A percentile compares a stretch with the other conserved stretches of the same genome.
These are phyloP conservation scores for Acrocephalus scirpaceus DNA, from an alignment of 2,797 vertebrate genomes.

Conservation along the genomic window DNA sequence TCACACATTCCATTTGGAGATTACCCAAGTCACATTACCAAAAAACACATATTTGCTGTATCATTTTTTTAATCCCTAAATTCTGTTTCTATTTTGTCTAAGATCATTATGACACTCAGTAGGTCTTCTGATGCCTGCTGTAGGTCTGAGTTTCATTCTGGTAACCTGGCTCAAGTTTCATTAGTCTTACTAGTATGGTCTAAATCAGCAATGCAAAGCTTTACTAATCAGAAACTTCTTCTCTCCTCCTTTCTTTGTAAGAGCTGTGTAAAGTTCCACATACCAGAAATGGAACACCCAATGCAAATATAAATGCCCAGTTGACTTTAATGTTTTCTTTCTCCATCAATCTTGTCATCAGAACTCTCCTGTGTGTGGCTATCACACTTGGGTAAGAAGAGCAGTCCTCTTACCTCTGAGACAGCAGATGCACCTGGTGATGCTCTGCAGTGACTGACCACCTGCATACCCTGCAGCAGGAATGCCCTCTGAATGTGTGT, in stretches of 20 bases:
- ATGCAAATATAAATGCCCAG: background rate
- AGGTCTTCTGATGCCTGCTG: background rate
- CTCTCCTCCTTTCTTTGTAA: background rate
- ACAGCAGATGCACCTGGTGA: background rate
- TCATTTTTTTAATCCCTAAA: background rate
- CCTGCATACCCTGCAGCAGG: background rate
- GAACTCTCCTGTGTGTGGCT: background rate
- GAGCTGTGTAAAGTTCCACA: background rate
- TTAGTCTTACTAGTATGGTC: background rate
- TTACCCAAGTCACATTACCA: background rate
- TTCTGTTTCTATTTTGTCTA: background rate
- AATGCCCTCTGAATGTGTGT: background rate
- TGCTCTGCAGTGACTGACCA: background rate
- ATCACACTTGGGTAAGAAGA: background rate
- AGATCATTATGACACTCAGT: background rate
- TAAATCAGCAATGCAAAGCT: background rate
- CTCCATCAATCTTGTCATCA: background rate
- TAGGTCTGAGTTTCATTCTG: background rate
- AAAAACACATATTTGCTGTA: background rate
- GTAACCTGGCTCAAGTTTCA: background rate
- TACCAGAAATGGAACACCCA: slow-evolving; percentile 19
- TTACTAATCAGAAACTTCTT: background rate
- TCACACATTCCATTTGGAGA: background rate
- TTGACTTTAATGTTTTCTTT: background rate
- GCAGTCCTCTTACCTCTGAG: background rate